A percentile compares a stretch with the other conserved stretches of the same genome.
Evolutionary conservation across 2,888 invertebrate genomes (phyloP).

Genomic region (Hypomecis punctinalis): DNA sequence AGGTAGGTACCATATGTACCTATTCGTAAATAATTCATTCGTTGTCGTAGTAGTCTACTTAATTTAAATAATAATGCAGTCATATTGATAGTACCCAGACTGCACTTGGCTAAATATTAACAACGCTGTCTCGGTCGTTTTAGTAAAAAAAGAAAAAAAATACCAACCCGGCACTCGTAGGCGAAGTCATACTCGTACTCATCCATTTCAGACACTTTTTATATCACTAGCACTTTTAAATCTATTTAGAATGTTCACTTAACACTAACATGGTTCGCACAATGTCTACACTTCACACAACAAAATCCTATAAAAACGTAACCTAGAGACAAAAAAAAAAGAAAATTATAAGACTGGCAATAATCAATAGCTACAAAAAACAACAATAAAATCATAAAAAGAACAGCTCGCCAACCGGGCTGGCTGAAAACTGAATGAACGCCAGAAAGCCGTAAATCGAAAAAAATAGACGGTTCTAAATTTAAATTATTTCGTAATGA

Average conservation of each 20-base stretch:
- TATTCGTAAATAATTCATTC: no score
- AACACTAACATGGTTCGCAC: conserved; percentile 58
- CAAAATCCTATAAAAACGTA: conserved; percentile 44
- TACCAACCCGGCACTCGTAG: conserved; percentile 88
- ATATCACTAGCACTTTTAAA: conserved; percentile 52
- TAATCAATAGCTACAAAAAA: conserved; percentile 10
- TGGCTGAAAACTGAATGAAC: conserved; percentile 79
- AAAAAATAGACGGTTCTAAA: conserved; percentile 73
- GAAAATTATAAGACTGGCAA: conserved; percentile 30
- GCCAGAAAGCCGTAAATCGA: conserved; percentile 73
- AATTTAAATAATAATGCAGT: conserved; percentile 7
- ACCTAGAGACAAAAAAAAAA: conserved; percentile 46
- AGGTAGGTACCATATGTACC: no score
- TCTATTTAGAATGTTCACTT: conserved; percentile 58
- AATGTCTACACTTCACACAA: conserved; percentile 46
- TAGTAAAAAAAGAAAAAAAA: conserved; percentile 37
- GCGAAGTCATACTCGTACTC: conserved; percentile 87
- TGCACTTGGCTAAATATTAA: conserved; percentile 23
- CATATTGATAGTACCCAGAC: conserved; percentile 13
- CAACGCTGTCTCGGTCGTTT: conserved; percentile 1
- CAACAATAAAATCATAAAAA: conserved; percentile 41
- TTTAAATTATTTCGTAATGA: conserved; percentile 79
- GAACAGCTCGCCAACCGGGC: conserved; percentile 59
- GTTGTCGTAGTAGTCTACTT: no score
- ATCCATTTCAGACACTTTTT: conserved; percentile 68